These are phyloP conservation scores for Drosophila ogumai DNA, from an alignment of 1,140 invertebrate genomes.

Conservation along the genomic window DNA sequence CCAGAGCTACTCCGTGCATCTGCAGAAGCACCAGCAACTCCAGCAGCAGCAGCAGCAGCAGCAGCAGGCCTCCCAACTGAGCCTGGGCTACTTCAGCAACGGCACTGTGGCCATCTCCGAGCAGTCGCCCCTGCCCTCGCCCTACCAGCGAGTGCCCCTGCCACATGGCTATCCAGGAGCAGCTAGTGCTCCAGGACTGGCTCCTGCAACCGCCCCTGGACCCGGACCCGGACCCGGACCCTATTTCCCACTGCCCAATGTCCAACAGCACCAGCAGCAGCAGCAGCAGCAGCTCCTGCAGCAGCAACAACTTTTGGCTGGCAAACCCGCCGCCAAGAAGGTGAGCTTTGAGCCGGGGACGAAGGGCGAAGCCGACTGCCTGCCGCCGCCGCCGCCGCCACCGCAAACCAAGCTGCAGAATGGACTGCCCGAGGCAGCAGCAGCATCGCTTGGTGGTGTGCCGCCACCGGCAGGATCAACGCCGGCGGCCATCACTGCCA, in stretches of 20 bases:
- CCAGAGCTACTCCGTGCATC: constrained; percentile 67
- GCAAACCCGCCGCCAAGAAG: constrained; percentile 87
- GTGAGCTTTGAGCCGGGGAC: constrained; percentile 89
- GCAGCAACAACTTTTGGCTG: constrained; percentile 37
- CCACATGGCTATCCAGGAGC: constrained; percentile 85
- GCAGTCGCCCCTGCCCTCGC: constrained; percentile 61
- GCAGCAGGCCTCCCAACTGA: constrained; percentile 80
- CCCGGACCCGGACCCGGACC: constrained; percentile 82
- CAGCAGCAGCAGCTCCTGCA: constrained; percentile 38
- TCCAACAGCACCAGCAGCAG: constrained; percentile 35
- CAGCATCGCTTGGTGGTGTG: neutral
- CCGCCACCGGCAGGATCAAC: neutral
- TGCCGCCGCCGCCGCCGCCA: constrained; percentile 78
- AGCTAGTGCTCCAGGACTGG: constrained; percentile 26
- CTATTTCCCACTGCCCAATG: constrained; percentile 50
- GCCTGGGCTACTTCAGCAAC: constrained; percentile 76
- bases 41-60: constrained; percentile 81
- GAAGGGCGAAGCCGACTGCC: constrained; percentile 87
- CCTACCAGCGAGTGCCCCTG: constrained; percentile 87
- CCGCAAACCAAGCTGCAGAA: constrained; percentile 63
- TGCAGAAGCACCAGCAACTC: constrained; percentile 75
- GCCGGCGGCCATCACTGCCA: constrained; percentile 70
- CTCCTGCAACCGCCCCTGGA: constrained; percentile 4
- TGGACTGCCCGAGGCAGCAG: constrained; percentile 45
- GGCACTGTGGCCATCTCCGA: constrained; percentile 52